Base-by-base conservation (phyloP, 2,113 vertebrate genomes). In the Muntiacus reevesi region DNA sequence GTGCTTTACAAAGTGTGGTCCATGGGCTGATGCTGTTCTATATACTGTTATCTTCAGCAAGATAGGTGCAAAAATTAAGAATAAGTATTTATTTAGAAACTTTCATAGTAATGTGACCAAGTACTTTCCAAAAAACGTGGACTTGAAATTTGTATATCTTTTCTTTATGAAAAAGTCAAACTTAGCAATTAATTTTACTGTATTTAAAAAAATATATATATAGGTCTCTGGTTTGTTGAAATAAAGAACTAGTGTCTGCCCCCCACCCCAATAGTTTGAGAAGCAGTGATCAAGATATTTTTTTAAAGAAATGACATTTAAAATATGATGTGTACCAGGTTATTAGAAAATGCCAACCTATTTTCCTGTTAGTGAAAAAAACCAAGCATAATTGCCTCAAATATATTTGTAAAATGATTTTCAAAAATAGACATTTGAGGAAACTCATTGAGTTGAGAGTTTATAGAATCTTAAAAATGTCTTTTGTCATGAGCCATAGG, bases 321-420 rank as follows among this genome's bases (percentile, higher is more conserved):
- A 71, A 97, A 4, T 74, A 83, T 8, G 17, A 76, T 90, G 64
- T 59, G 0, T 45, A 94, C n/a, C 3, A 33, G 47, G 45, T 71
- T 89, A 67, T 95, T 96, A 93, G 94, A 97, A 98, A 97, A 97
- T 21, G 2, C 1, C 93, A 64, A 17, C 10, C 81, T 98, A 95
- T 97, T 13, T 98, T 97, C 28, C 33, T 97, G 52, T 33, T 74
- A 83, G 11, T 54, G n/a, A 62, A 84, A 81, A 86, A 23, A 7
- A 5, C 21, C 23, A 93, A 81, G 36, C 17, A 74, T 40, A 81
- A 36, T 88, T 81, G 64, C 59, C 43, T 91, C 45, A 95, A 84
- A 92, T 43, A 87, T 17, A 64, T 59, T 78, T 85, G n/a, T 89
- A 88, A 76, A 92, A 91, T 89, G 45, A 47, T 55, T 97, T 97